Percentiles rank a stretch among this genome's conserved stretches.
Conservation (phyloP, 2,797 vertebrate genomes). For the Karalla daura region DNA sequence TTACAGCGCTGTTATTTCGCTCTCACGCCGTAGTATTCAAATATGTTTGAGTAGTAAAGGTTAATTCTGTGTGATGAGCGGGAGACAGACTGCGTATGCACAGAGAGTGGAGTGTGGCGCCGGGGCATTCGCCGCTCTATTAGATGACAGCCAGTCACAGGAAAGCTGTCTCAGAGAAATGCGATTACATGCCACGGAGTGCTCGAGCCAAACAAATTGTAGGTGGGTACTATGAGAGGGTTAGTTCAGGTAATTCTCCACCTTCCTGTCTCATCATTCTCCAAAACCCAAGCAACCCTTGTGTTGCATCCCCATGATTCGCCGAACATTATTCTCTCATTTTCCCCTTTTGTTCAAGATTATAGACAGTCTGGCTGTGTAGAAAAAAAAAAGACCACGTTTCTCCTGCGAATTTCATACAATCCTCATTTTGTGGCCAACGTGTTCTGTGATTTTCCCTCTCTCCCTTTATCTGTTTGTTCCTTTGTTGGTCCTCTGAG, state of each 20-base stretch:
- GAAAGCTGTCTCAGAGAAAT: slow-evolving; percentile 24
- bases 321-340: slow-evolving; percentile 33
- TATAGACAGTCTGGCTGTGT: slow-evolving; percentile 34
- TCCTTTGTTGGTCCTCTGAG: slow-evolving; percentile 58
- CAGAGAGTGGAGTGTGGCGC: background rate
- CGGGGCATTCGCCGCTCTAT: slow-evolving; percentile 27
- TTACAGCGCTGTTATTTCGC: slow-evolving; percentile 1
- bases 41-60: slow-evolving; percentile 19
- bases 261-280: slow-evolving; percentile 2
- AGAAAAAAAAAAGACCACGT: slow-evolving; percentile 50
- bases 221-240: background rate
- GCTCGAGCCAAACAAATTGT: slow-evolving; percentile 27
- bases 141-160: slow-evolving; percentile 11
- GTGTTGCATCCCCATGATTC: background rate
- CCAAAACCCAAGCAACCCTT: background rate
- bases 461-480: slow-evolving; percentile 54
- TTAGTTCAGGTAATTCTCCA: slow-evolving; percentile 20
- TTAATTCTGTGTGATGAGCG: slow-evolving; percentile 18
- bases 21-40: background rate
- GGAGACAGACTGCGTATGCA: background rate
- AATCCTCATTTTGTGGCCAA: slow-evolving; percentile 53
- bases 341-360: slow-evolving; percentile 47
- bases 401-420: slow-evolving; percentile 46
- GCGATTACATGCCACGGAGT: slow-evolving; percentile 33
- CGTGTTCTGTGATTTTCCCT: slow-evolving; percentile 15